These are phyloP conservation scores for Pelagia noctiluca DNA, from an alignment of 30 jellyfish, hydroid and myxozoan species.

Conservation along the genomic window DNA sequence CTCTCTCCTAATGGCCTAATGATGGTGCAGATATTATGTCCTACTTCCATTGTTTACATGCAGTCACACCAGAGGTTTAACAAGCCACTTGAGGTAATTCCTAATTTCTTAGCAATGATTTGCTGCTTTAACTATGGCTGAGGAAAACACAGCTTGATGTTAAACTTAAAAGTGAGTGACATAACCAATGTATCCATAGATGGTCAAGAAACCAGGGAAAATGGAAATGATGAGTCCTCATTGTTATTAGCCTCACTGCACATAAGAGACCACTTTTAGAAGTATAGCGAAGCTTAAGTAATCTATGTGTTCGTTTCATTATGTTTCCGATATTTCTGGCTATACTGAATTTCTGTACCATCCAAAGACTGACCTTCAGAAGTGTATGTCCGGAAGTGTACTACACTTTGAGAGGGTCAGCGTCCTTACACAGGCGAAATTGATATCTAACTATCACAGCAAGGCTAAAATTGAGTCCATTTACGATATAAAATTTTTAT, in stretches of 20 bases:
- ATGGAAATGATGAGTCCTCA: too few relatives aligned
- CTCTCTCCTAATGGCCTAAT: conserved; percentile 42
- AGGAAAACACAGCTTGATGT: too few relatives aligned
- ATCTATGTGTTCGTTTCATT: background rate
- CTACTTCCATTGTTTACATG: conserved; percentile 35
- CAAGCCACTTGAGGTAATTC: conserved; percentile 14
- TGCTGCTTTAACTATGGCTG: background rate
- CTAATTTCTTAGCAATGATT: too few relatives aligned
- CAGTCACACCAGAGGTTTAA: conserved; percentile 4
- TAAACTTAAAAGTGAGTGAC: too few relatives aligned
- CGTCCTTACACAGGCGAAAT: background rate
- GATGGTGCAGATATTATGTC: conserved; percentile 32
- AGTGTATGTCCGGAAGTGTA: background rate
- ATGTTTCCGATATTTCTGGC: background rate
- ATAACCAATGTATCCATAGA: too few relatives aligned
- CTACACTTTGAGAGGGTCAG: background rate
- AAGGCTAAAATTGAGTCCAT: background rate
- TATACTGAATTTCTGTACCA: too few relatives aligned
- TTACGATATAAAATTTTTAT: too few relatives aligned
- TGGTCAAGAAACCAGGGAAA: too few relatives aligned
- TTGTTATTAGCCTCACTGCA: background rate
- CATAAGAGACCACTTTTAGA: background rate
- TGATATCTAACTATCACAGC: background rate
- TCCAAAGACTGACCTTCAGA: too few relatives aligned
- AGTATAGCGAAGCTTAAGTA: background rate